Conservation (phyloP, 1,140 invertebrate genomes). For the Drosophila lacteicornis region DNA sequence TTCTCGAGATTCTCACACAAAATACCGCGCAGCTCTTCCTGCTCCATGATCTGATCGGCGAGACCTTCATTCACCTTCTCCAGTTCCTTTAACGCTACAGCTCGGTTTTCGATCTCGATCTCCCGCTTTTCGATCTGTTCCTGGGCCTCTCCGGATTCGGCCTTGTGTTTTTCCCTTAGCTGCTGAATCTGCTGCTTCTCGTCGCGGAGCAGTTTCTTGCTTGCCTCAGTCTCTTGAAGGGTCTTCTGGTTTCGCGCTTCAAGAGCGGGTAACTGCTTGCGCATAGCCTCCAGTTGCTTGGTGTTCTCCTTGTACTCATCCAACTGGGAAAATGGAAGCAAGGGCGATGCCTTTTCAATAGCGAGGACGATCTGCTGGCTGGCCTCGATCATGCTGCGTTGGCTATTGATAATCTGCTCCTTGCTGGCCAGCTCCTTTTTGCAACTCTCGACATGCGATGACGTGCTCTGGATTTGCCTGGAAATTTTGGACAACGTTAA, state of each 20-base stretch:
- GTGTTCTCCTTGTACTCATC: slow-evolving; percentile 41
- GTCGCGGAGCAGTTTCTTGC: slow-evolving; percentile 12
- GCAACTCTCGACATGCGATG: slow-evolving; percentile 27
- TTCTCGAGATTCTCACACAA: slow-evolving; percentile 14
- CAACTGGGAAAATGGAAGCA: slow-evolving; percentile 30
- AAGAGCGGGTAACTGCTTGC: slow-evolving; percentile 17
- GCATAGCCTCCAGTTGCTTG: slow-evolving; percentile 37
- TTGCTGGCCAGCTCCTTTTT: slow-evolving; percentile 40
- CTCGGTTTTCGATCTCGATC: not conserved
- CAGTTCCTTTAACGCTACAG: not conserved
- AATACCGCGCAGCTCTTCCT: not conserved
- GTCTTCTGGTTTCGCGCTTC: slow-evolving; percentile 19
- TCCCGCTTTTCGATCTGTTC: slow-evolving; percentile 15
- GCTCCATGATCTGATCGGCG: not conserved
- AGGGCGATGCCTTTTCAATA: slow-evolving; percentile 45
- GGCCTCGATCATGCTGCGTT: slow-evolving; percentile 39
- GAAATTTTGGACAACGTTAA: no score
- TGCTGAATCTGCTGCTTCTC: slow-evolving; percentile 18
- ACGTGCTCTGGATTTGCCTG: slow-evolving; percentile 42
- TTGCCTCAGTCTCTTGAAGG: not conserved
- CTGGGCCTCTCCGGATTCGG: not conserved
- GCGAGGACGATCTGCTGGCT: slow-evolving; percentile 35
- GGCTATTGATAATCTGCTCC: slow-evolving; percentile 38
- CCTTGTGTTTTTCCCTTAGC: not conserved
- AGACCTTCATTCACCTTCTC: not conserved